phyloP scores from a whole-genome alignment of 2,113 vertebrate genomes.

The Rhabdornis inornatus region DNA sequence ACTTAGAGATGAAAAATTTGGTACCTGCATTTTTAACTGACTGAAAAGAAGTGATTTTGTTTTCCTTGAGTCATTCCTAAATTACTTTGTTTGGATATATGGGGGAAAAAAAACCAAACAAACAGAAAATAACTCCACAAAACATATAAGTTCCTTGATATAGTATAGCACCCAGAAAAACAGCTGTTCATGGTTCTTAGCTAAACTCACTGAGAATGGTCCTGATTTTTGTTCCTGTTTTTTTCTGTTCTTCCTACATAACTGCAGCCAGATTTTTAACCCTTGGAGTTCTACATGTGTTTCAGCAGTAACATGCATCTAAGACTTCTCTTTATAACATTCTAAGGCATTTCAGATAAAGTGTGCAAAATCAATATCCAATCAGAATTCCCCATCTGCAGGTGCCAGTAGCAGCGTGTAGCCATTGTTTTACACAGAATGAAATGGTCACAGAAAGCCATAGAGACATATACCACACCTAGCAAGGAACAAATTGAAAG shows the following conservation, averaged over 20 bases:
- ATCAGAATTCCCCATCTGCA: not conserved
- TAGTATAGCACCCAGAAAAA: not conserved
- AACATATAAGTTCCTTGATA: not conserved
- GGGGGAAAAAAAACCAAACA: not conserved
- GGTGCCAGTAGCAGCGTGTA: not conserved
- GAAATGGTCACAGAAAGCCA: not conserved
- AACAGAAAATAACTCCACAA: not conserved
- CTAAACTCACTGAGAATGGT: not conserved
- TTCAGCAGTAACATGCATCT: not conserved
- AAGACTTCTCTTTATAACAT: not conserved
- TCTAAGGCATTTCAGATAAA: not conserved
- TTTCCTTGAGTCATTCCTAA: not conserved
- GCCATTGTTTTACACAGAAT: not conserved
- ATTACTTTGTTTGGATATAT: not conserved
- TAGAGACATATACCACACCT: not conserved
- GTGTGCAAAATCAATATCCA: not conserved
- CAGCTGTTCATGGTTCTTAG: not conserved
- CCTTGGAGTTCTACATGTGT: not conserved
- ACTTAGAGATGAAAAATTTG: not conserved
- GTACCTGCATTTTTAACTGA: not conserved
- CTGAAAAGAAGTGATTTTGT: not conserved
- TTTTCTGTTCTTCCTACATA: not conserved
- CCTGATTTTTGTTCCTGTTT: not conserved
- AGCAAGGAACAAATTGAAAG: not conserved
- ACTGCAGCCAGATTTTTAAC: not conserved